These are phyloP conservation scores for Lasioglossum marginatum DNA, from an alignment of 2,888 invertebrate genomes.

Conservation along the genomic window DNA sequence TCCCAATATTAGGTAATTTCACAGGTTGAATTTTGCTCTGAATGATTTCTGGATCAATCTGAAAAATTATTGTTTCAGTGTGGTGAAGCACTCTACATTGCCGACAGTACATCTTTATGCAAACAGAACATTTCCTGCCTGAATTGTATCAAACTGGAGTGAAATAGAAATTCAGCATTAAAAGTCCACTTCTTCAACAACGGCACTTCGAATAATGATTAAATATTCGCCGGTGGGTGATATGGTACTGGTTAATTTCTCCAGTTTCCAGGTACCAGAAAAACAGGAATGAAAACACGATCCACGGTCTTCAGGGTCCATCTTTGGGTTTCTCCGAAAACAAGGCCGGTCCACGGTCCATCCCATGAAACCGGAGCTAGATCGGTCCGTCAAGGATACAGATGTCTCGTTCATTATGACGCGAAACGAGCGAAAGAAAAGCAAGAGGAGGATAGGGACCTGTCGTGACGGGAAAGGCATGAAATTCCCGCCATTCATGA, in stretches of 20 bases:
- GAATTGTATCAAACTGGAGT: no score
- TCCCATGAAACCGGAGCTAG: constrained; percentile 51
- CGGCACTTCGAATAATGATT: no score
- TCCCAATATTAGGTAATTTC: no score
- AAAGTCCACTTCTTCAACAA: no score
- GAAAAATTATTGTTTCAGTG: no score
- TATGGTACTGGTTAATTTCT: neutral
- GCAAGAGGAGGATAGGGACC: constrained; percentile 67
- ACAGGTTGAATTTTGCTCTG: no score
- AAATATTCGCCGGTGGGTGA: no score
- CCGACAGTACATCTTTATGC: no score
- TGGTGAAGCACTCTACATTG: no score
- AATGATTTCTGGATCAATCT: no score
- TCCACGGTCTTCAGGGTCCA: neutral
- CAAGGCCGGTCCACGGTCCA: constrained; percentile 6
- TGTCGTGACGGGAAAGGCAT: constrained; percentile 74
- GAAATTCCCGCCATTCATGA: constrained; percentile 75
- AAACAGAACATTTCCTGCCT: no score
- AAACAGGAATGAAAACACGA: neutral
- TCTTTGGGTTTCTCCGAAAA: neutral
- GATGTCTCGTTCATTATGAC: constrained; percentile 75
- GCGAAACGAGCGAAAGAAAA: constrained; percentile 72
- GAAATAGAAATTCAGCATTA: no score
- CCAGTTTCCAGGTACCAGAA: neutral
- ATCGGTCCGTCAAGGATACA: constrained; percentile 65